Evolutionary conservation across 1,140 invertebrate species (phyloP), one percentile per base, ranked within the genome.

Genomic region (Drosophila leontia): DNA sequence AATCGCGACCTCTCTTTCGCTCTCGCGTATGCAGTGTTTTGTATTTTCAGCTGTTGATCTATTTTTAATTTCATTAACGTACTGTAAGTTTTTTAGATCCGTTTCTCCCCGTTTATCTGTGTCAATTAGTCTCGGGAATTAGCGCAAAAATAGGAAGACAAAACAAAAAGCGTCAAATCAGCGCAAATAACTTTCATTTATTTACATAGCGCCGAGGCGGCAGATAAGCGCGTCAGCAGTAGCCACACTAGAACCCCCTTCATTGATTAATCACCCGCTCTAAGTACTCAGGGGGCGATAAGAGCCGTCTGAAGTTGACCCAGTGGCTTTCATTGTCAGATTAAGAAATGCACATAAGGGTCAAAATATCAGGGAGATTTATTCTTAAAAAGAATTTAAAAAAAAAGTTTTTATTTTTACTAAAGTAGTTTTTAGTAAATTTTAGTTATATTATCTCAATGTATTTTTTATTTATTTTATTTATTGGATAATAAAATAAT

Each of bases 51-150:
- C 84, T 86, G 83, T 77, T 83, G 80, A 60, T 62, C 80, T 88
- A 87, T 87, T 88, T 84, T 75, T 88, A 87, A 70, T 60, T 84
- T 80, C 77, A 88, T 88, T 88, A 83, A 78, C 82, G 69, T 41
- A 67, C 67, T 70, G 67, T 48, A 70, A 37, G 67, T 68, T 55
- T 53, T 60, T 71, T 60, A 72, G 53, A 72, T 72, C 23, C 23
- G 35, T 51, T 42, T 23, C 47, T 61, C 34, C 35, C 42, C 29
- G 51, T 57, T 55, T 51, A 70, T 64, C 60, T 71, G 67, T 72
- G 55, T 72, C 69, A 72, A 72, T 72, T 60, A 41, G 53, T 71
- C 69, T 58, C n/a, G 19, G 34, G 51, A 71, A 58, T 71, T 70
- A 70, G 65, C 50, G 29, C 65, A 50, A 23, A 55, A 37, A 23